Evolutionary conservation across 53 echinoderm and acorn worm species (phyloP).

Genomic region (Paracentrotus lividus): DNA sequence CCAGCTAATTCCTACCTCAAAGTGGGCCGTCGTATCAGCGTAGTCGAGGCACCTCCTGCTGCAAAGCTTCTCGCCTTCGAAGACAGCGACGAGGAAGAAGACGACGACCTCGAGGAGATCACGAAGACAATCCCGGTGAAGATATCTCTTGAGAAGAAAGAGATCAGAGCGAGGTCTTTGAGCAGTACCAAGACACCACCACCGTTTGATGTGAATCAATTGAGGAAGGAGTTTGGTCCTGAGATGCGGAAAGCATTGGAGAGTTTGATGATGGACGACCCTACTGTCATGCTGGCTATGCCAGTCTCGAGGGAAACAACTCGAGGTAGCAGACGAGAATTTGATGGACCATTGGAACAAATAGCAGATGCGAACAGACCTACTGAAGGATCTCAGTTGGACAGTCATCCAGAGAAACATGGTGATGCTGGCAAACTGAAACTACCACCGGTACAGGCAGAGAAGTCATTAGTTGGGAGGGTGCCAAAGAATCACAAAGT

Average conservation of each 20-base stretch:
- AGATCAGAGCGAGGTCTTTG: not conserved
- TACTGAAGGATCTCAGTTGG: not conserved
- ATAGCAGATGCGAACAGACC: slow-evolving; percentile 41
- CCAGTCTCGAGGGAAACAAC: slow-evolving; percentile 53
- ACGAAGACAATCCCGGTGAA: slow-evolving; percentile 65
- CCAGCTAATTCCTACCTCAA: slow-evolving; percentile 73
- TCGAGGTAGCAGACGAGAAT: slow-evolving; percentile 48
- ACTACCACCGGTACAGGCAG: slow-evolving; percentile 61
- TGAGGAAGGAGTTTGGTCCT: slow-evolving; percentile 82
- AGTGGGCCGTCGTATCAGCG: slow-evolving; percentile 72
- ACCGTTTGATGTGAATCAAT: slow-evolving; percentile 77
- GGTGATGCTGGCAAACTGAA: slow-evolving; percentile 29
- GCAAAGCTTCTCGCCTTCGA: slow-evolving; percentile 51
- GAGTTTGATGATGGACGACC: slow-evolving; percentile 78
- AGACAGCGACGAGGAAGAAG: slow-evolving; percentile 69
- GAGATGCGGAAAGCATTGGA: slow-evolving; percentile 82
- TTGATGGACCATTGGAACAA: not conserved
- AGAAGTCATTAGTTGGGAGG: slow-evolving; percentile 64
- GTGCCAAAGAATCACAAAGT: slow-evolving; percentile 53
- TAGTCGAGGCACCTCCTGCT: slow-evolving; percentile 64
- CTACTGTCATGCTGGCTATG: slow-evolving; percentile 60
- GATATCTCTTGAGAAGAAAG: slow-evolving; percentile 50
- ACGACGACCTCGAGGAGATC: slow-evolving; percentile 59
- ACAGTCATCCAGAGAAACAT: not conserved
- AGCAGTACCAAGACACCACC: slow-evolving; percentile 62